These are phyloP conservation scores for Rhinatrema bivittatum DNA, from an alignment of 2,797 vertebrate species.

Conservation along the genomic window DNA sequence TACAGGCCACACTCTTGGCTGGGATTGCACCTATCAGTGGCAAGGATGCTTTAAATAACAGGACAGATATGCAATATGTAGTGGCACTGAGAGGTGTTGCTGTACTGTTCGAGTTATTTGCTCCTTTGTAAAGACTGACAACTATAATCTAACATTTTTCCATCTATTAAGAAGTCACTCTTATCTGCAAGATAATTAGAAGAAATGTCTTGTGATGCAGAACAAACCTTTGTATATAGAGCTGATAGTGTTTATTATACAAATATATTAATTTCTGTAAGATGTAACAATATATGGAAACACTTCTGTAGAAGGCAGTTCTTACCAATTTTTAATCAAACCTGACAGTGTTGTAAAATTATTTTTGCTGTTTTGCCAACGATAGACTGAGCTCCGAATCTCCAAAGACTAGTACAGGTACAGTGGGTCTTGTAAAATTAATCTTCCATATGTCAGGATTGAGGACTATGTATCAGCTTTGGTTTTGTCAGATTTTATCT, in stretches of 20 bases:
- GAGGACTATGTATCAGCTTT: slow-evolving; percentile 34
- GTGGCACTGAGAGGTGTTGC: too few species aligned
- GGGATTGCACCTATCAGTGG: too few species aligned
- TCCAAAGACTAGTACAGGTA: slow-evolving; percentile 36
- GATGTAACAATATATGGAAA: slow-evolving; percentile 15
- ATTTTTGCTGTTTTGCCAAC: slow-evolving; percentile 28
- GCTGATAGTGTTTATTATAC: slow-evolving; percentile 27
- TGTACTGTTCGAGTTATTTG: too few species aligned
- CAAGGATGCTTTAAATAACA: too few species aligned
- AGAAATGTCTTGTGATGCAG: accelerated
- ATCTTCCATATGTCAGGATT: slow-evolving; percentile 30
- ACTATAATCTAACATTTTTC: not conserved
- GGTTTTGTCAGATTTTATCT: slow-evolving; percentile 40
- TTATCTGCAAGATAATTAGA: not conserved
- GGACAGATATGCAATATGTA: too few species aligned
- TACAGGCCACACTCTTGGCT: too few species aligned
- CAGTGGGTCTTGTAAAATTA: slow-evolving; percentile 30
- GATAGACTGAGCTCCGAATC: slow-evolving; percentile 25
- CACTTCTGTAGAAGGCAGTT: not conserved
- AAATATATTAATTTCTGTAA: slow-evolving; percentile 11
- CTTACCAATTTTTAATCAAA: slow-evolving; percentile 24
- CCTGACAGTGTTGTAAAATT: slow-evolving; percentile 33
- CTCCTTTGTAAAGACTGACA: too few species aligned
- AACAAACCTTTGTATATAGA: too few species aligned
- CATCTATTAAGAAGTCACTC: too few species aligned